Conservation (phyloP, 1,140 invertebrate species). For the Diorhabda sublineata region DNA sequence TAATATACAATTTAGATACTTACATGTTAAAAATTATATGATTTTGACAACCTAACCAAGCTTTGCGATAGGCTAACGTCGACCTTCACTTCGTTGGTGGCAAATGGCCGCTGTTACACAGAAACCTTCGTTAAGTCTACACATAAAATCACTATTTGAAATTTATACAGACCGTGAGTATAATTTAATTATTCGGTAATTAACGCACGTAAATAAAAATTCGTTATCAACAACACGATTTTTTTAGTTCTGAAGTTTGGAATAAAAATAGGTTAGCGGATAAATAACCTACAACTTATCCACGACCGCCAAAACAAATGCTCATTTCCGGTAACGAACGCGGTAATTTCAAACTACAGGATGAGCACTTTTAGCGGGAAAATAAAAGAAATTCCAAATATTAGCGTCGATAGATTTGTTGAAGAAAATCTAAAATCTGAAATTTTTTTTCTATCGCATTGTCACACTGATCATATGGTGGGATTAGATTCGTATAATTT, state of each 20-base stretch:
- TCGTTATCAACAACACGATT: slow-evolving; percentile 1
- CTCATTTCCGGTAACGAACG: slow-evolving; percentile 13
- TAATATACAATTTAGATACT: slow-evolving; percentile 24
- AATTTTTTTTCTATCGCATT: slow-evolving; percentile 65
- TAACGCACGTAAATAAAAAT: neutral
- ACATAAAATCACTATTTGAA: slow-evolving; percentile 10
- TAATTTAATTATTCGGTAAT: neutral
- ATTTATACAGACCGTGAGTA: neutral
- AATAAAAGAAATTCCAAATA: slow-evolving; percentile 58
- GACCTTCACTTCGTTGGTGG: slow-evolving; percentile 38
- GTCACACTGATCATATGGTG: slow-evolving; percentile 63
- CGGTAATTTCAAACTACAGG: slow-evolving; percentile 33
- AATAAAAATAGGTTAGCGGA: slow-evolving; percentile 38
- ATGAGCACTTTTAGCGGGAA: slow-evolving; percentile 61
- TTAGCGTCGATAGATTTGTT: slow-evolving; percentile 61
- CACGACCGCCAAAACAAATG: slow-evolving; percentile 39
- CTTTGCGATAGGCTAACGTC: slow-evolving; percentile 38
- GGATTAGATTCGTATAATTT: slow-evolving; percentile 48
- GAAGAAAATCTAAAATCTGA: slow-evolving; percentile 49
- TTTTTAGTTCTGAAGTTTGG: slow-evolving; percentile 23
- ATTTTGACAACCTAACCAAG: slow-evolving; percentile 42
- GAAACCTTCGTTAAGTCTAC: slow-evolving; percentile 4
- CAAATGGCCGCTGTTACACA: slow-evolving; percentile 40
- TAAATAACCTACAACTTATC: slow-evolving; percentile 40
- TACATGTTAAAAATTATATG: slow-evolving; percentile 28